phyloP scores from a whole-genome alignment of 1,140 invertebrate species.

The Micrasema minimum region DNA sequence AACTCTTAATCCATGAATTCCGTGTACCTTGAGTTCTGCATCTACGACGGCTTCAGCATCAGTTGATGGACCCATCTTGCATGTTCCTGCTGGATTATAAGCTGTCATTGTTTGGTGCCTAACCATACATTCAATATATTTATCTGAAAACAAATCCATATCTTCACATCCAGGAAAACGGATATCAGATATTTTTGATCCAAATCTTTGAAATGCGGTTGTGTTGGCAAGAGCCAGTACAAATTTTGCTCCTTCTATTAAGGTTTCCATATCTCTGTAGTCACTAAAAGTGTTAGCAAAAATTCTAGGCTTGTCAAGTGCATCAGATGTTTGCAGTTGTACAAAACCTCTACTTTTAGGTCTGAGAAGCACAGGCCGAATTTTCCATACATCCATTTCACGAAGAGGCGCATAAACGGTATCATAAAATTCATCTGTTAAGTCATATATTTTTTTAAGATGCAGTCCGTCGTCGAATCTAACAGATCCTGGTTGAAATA shows the following conservation, averaged over 20 bases:
- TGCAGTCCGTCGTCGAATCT: constrained; percentile 83
- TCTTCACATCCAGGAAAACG: constrained; percentile 83
- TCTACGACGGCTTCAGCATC: constrained; percentile 76
- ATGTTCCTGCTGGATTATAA: constrained; percentile 71
- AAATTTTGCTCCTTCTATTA: constrained; percentile 85
- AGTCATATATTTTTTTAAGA: constrained; percentile 78
- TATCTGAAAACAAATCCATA: constrained; percentile 77
- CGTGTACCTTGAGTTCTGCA: constrained; percentile 73
- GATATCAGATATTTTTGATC: constrained; percentile 79
- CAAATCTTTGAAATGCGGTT: constrained; percentile 81
- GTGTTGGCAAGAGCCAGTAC: constrained; percentile 82
- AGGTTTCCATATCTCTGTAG: constrained; percentile 77
- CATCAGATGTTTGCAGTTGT: constrained; percentile 79
- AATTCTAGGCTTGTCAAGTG: constrained; percentile 83
- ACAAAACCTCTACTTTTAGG: constrained; percentile 87
- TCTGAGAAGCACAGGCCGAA: constrained; percentile 80
- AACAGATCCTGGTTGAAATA: constrained; percentile 83
- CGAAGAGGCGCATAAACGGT: constrained; percentile 86
- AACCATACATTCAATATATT: constrained; percentile 87
- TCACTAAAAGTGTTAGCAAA: constrained; percentile 91
- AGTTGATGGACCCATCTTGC: constrained; percentile 69
- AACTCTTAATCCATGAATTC: constrained; percentile 74
- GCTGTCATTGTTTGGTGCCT: constrained; percentile 86
- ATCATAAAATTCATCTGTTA: constrained; percentile 84
- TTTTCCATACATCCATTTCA: constrained; percentile 83